Base-by-base conservation (phyloP, 2,113 vertebrate genomes). In the Halichoerus grypus region DNA sequence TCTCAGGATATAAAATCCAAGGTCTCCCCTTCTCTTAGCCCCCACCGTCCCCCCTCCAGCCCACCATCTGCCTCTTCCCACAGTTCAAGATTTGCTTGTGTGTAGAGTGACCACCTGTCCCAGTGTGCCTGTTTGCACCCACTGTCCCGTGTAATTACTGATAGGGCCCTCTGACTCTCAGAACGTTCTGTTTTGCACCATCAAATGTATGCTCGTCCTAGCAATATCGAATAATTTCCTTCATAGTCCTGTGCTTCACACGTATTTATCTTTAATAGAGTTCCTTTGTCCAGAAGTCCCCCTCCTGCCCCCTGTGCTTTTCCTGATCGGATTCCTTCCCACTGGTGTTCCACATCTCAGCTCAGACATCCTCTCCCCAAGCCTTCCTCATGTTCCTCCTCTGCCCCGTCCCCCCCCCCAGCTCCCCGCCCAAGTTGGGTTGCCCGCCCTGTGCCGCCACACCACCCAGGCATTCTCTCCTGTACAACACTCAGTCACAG, bases 381-480 rank as follows among this genome's bases (percentile, higher is more conserved):
- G 7, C 33, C 33, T 51, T 74, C 65, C 65, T 33, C 39, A 6
- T 10, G 0, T 57, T 13, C 18, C 46, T 46, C 33, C 65, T 42
- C 18, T 49, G 42, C 42, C 59, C 19, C 26, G 9, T 18, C 55
- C 6, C 31, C 7, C 65, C 7, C 65, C 18, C 80, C 31, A 12
- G 10, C 31, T 13, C 28, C 63, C 2, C 9, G 4, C 39, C 55
- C 69, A 8, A 15, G 1, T 26, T 28, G 8, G 4, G 10, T 7
- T 33, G 11, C 11, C 74, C 31, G 31, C 69, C 67, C 31, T 33
- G 7, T 26, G 22, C 69, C 88, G 39, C 79, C 83, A 14, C 1
- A 5, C 33, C 7, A 22, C 46, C 8, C 28, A 24, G 55, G 55
- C 0, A 1, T 11, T 0, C 49, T n/a, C 12, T 33, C 11, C 67